These are phyloP conservation scores for Mirza zaza DNA, from an alignment of 2,113 vertebrate genomes.

Conservation along the genomic window DNA sequence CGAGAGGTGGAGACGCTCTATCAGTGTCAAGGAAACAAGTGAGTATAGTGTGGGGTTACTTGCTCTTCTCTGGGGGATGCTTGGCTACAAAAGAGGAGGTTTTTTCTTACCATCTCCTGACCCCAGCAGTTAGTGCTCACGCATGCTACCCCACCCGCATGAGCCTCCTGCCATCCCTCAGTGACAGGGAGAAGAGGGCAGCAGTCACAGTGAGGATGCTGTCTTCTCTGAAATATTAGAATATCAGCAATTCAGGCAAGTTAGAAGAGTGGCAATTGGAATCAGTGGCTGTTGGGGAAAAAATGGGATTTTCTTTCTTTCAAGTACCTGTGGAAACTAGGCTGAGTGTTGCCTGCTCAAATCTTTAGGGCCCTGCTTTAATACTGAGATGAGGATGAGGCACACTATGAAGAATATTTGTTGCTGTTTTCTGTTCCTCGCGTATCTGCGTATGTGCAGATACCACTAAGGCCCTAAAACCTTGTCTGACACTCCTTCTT, in stretches of 20 bases:
- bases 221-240: not conserved
- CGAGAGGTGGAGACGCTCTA: conserved; percentile 97
- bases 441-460: not conserved
- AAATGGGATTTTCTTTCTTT: not conserved
- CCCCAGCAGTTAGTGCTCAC: not conserved
- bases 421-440: not conserved
- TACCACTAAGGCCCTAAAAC: not conserved
- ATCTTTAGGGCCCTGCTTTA: not conserved
- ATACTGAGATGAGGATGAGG: not conserved
- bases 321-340: not conserved
- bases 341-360: not conserved
- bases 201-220: not conserved
- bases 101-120: conserved; percentile 3
- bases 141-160: no score
- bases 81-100: not conserved
- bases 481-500: not conserved
- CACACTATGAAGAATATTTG: not conserved
- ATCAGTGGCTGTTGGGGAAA: not conserved
- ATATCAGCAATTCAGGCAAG: not conserved
- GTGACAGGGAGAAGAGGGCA: not conserved
- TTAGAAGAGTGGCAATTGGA: not conserved
- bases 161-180: not conserved
- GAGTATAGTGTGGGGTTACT: conserved; percentile 68
- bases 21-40: conserved; percentile 98
- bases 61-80: not conserved